A percentile compares a stretch with the other conserved stretches of the same genome.
Evolutionary conservation across 2,113 vertebrate genomes (phyloP).

Genomic region (Picathartes gymnocephalus): DNA sequence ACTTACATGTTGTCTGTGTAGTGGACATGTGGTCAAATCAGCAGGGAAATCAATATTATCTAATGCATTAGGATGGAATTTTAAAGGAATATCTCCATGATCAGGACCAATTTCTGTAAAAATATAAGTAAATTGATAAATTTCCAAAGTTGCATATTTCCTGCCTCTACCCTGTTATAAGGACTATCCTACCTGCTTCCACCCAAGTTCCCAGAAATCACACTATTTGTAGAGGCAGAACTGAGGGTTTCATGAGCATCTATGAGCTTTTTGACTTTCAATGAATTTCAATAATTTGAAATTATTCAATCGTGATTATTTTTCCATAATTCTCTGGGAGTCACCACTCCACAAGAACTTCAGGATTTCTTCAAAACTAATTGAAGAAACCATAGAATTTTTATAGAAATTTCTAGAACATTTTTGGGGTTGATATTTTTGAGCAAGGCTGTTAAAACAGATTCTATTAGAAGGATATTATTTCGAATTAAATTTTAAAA

Average conservation of each 20-base stretch:
- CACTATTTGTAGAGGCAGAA: neutral
- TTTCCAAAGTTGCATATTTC: neutral
- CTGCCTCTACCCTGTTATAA: neutral
- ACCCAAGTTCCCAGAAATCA: neutral
- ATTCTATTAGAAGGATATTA: neutral
- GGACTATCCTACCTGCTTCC: neutral
- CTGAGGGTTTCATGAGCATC: neutral
- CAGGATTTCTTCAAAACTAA: neutral
- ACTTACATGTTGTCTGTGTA: neutral
- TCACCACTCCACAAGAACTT: rapidly evolving
- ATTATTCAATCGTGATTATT: neutral
- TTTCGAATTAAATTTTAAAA: neutral
- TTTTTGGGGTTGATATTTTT: neutral
- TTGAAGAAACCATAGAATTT: neutral
- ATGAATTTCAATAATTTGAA: no score
- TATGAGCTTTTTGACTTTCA: neutral
- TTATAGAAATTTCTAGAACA: neutral
- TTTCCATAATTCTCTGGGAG: neutral
- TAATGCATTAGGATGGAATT: neutral
- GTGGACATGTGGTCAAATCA: neutral
- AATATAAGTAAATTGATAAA: neutral
- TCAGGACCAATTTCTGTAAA: neutral
- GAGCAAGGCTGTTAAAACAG: neutral
- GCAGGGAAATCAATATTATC: neutral
- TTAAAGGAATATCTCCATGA: neutral